Percentiles rank a stretch among this genome's conserved stretches.
These are phyloP conservation scores for Halichoerus grypus DNA, from an alignment of 2,113 vertebrate species.

Conservation along the genomic window DNA sequence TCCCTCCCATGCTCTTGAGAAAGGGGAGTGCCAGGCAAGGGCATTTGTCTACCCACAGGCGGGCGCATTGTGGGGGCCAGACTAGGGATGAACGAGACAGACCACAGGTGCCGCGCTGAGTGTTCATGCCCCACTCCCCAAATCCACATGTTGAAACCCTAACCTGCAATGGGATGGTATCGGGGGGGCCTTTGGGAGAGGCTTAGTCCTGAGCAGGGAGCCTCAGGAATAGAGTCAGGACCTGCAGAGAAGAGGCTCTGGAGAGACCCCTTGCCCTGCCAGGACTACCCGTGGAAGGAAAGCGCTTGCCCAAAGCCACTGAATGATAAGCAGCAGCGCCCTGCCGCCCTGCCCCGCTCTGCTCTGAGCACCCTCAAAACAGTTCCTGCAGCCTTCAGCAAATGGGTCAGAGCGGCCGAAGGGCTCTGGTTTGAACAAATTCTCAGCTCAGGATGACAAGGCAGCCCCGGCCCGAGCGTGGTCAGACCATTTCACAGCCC, in stretches of 20 bases:
- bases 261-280: neutral
- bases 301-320: too few relatives aligned
- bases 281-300: neutral
- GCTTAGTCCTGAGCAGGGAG: neutral
- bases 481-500: neutral
- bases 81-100: rapidly evolving
- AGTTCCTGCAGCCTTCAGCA: neutral
- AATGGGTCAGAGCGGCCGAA: rapidly evolving
- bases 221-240: neutral
- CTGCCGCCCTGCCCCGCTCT: rapidly evolving
- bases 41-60: rapidly evolving
- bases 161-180: too few relatives aligned
- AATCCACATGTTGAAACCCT: neutral
- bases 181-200: neutral
- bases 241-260: neutral
- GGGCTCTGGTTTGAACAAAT: rapidly evolving
- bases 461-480: rapidly evolving
- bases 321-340: rapidly evolving
- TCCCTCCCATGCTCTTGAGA: neutral
- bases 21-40: neutral
- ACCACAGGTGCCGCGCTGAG: neutral
- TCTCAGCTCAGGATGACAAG: neutral
- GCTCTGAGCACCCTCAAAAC: rapidly evolving
- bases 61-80: too few relatives aligned
- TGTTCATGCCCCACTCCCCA: neutral